phyloP scores from a whole-genome alignment of 2,888 invertebrate genomes.

The Agrochola circellaris region DNA sequence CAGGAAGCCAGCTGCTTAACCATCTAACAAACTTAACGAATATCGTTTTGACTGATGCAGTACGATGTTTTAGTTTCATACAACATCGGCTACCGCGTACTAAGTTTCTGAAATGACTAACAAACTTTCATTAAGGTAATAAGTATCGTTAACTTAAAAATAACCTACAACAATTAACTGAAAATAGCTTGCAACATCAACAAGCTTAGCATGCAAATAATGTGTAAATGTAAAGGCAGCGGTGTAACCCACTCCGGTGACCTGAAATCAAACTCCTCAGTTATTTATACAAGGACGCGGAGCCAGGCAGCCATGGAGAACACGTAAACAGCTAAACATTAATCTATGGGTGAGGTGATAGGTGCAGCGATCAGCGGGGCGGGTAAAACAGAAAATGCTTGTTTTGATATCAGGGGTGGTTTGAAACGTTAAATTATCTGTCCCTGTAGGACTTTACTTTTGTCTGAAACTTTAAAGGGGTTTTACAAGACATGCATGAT shows the following conservation, averaged over 20 bases:
- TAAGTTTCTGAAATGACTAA: neutral
- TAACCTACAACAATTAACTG: conserved; percentile 7
- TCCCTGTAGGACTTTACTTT: neutral
- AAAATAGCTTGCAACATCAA: conserved; percentile 28
- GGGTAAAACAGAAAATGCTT: neutral
- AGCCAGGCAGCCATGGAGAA: conserved; percentile 49
- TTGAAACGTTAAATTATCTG: neutral
- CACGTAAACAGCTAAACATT: conserved; percentile 43
- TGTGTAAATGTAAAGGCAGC: conserved; percentile 33
- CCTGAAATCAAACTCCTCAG: conserved; percentile 49
- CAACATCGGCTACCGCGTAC: neutral
- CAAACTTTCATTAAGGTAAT: neutral
- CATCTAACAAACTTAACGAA: neutral
- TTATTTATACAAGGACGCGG: conserved; percentile 51
- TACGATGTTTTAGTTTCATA: neutral
- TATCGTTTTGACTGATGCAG: neutral
- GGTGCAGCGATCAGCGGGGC: conserved; percentile 3
- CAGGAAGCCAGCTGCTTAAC: neutral
- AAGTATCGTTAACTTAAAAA: conserved; percentile 1
- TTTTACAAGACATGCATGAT: neutral
- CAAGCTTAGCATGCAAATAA: conserved; percentile 48
- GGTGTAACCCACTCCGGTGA: conserved; percentile 50
- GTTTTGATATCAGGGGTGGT: no score
- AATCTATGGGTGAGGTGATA: neutral
- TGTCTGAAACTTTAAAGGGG: neutral